A percentile compares a stretch with the other conserved stretches of the same genome.
These are phyloP conservation scores for Sarcoramphus papa DNA, from an alignment of 2,797 vertebrate species.

Conservation along the genomic window DNA sequence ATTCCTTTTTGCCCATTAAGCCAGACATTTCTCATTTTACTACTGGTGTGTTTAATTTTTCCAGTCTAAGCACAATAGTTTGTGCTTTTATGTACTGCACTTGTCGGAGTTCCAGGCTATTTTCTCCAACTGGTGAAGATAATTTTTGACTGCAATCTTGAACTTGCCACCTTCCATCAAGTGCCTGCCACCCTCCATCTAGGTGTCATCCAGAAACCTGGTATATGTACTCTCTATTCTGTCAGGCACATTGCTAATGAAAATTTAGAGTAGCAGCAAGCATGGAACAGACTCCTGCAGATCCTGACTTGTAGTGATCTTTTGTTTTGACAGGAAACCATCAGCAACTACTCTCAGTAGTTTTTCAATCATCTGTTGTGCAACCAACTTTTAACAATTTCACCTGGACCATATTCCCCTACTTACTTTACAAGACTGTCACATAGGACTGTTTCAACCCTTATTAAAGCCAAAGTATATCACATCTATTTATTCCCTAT, in stretches of 20 bases:
- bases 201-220: background rate
- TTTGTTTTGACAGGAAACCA: conserved; percentile 3
- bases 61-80: background rate
- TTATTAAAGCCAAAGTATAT: conserved; percentile 12
- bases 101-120: background rate
- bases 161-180: background rate
- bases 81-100: background rate
- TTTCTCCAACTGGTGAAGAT: background rate
- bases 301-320: background rate
- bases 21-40: background rate
- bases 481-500: conserved; percentile 8
- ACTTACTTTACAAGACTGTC: background rate
- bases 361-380: background rate
- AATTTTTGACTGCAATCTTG: background rate
- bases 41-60: background rate
- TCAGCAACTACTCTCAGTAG: background rate
- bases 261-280: background rate
- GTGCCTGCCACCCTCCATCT: background rate
- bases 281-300: background rate
- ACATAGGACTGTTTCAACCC: background rate
- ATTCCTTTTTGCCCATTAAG: background rate
- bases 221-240: background rate
- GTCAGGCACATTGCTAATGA: background rate
- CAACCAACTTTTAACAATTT: background rate
- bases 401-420: background rate